Percentiles rank a stretch among this genome's conserved stretches.
Evolutionary conservation across 2,888 invertebrate genomes (phyloP).

Genomic region (Camponotus fellah): DNA sequence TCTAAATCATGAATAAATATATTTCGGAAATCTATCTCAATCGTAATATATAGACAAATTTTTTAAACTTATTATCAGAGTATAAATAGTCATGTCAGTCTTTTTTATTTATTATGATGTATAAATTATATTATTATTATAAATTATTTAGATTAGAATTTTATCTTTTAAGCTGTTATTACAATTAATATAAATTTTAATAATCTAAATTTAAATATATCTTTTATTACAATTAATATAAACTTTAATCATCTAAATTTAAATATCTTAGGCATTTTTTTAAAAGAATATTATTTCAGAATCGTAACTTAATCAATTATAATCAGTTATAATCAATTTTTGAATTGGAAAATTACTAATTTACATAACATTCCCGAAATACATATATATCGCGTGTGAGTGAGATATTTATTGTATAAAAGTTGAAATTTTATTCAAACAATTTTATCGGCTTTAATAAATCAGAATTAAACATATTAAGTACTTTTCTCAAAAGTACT

Average conservation of each 20-base stretch:
- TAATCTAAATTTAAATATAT: neutral
- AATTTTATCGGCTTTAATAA: neutral
- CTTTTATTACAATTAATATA: neutral
- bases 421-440: conserved; percentile 22
- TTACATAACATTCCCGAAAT: neutral
- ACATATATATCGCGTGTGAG: neutral
- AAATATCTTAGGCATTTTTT: neutral
- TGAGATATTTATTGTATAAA: conserved; percentile 14
- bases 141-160: conserved; percentile 4
- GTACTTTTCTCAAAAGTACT: neutral
- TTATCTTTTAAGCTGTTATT: conserved; percentile 1
- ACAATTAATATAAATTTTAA: neutral
- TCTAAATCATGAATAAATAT: neutral
- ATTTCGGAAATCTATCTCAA: neutral
- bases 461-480: conserved; percentile 3
- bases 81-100: neutral
- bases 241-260: neutral
- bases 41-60: neutral
- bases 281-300: neutral
- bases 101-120: neutral
- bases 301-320: too few species aligned
- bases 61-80: neutral
- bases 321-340: conserved; percentile 21
- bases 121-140: neutral
- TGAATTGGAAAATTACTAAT: neutral